Evolutionary conservation across 2,888 invertebrate genomes (phyloP), one percentile per base, ranked within the genome.

Genomic region (Ectropis crepuscularia): DNA sequence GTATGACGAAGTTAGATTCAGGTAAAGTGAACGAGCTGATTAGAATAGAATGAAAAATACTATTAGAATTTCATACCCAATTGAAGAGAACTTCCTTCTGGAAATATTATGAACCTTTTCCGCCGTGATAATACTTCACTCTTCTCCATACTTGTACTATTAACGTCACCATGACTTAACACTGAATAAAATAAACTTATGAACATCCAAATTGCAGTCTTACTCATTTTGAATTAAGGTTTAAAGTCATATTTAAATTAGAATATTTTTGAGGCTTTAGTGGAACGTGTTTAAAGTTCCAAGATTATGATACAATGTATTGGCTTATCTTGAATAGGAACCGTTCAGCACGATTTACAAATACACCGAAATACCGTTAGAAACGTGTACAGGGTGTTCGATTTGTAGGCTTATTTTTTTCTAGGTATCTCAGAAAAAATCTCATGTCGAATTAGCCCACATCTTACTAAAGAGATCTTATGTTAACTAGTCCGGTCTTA

Each of bases 11-110:
- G n/a, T n/a, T n/a, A n/a, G n/a, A n/a, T n/a, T n/a, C n/a, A n/a
- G n/a, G n/a, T n/a, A n/a, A n/a, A n/a, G n/a, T n/a, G n/a, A n/a
- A n/a, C n/a, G n/a, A n/a, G n/a, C n/a, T n/a, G n/a, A 28, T 28
- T 28, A 28, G 16, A 28, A 28, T 1, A 28, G 1, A 28, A 28
- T 28, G 16, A 28, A 28, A 28, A 28, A 28, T 28, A 28, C 16
- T 2, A 28, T 28, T 4, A 28, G 16, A 41, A n/a, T 48, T 11
- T 41, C 91, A 86, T 77, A 94, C 94, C 93, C 68, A 95, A 87
- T 82, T 95, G 94, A 49, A 95, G 78, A 12, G 94, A 94, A 74
- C 94, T 94, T 57, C 95, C 94, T 85, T 94, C 94, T 2, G 94
- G 93, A 79, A 94, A 94, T 69, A 94, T 84, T 53, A 95, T 74